Evolutionary conservation across 2,113 vertebrate genomes (phyloP).

Genomic region (Atrichornis clamosus): DNA sequence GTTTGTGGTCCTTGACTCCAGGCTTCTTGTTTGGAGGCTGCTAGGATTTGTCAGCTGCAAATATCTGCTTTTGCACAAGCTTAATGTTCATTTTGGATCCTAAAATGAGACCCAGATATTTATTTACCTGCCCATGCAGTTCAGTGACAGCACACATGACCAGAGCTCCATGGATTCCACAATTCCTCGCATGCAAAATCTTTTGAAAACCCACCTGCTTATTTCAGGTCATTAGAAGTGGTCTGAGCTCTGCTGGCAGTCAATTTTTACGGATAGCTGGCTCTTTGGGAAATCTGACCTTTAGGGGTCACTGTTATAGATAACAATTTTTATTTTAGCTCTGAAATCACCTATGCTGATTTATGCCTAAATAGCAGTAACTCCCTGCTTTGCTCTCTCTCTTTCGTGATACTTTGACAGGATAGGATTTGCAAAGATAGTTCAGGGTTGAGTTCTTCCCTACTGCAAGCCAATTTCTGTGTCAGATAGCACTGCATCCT

Average conservation of each 20-base stretch:
- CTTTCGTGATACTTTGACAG: neutral
- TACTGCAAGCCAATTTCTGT: neutral
- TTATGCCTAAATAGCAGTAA: constrained; percentile 16
- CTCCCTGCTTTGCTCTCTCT: neutral
- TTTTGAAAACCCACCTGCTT: neutral
- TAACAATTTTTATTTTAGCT: neutral
- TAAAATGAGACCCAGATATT: neutral
- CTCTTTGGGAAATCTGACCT: constrained; percentile 6
- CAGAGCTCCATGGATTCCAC: neutral
- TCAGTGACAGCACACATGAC: neutral
- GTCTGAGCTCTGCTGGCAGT: neutral
- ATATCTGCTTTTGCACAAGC: neutral
- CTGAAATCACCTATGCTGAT: constrained; percentile 17
- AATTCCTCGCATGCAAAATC: neutral
- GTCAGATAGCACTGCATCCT: neutral
- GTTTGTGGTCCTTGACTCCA: neutral
- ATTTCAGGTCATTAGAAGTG: neutral
- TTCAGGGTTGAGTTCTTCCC: neutral
- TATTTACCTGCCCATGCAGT: neutral
- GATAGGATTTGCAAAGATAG: constrained; percentile 9
- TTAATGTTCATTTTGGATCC: neutral
- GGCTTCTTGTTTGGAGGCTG: neutral
- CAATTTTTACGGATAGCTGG: neutral
- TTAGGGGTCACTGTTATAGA: neutral
- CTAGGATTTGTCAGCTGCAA: neutral